Evolutionary conservation across 2,888 invertebrate genomes (phyloP), one percentile per base, ranked within the genome.

Genomic region (Dermolepida albohirtum): DNA sequence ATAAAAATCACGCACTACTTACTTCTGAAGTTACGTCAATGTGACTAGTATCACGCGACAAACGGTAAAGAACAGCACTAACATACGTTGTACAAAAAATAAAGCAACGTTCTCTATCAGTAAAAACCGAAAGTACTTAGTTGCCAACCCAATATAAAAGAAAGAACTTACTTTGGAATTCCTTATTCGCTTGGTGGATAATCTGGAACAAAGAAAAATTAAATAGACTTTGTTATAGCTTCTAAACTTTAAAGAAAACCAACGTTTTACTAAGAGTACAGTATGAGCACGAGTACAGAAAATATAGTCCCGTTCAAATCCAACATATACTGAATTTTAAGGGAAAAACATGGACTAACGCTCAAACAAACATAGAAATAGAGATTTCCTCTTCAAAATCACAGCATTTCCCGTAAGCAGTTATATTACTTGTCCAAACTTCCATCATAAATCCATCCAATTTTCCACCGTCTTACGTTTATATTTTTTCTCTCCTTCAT

Each of bases 401-500:
- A 47, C 59, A 17, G 34, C 44, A 59, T 59, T 59, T 59, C 27
- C 59, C 44, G 44, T 29, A 14, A 44, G 44, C 29, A 59, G 44
- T 47, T 43, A 44, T 27, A 29, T 59, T 44, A 44, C 59, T 59
- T 44, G 29, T 16, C 44, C 44, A 14, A 59, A 59, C 59, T 59
- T 59, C 59, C 27, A 29, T 44, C 59, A 44, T 59, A 59, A 59
- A 59, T 44, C 59, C 59, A 59, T 59, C 59, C 44, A 44, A 59
- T 59, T 59, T 59, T 43, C 59, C 41, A 29, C 12, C 1, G 59
- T 12, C 14, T 29, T 47, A 29, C 29, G 29, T 27, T 27, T 29
- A 43, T 43, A 43, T 41, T 55, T 43, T 12, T 43, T 16, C 11
- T 10, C 41, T 17, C 22, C 41, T 55, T 47, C 47, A 8, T 14